Evolutionary conservation across 2,113 vertebrate species (phyloP), one percentile per base, ranked within the genome.

Genomic region (Grantiella picta): DNA sequence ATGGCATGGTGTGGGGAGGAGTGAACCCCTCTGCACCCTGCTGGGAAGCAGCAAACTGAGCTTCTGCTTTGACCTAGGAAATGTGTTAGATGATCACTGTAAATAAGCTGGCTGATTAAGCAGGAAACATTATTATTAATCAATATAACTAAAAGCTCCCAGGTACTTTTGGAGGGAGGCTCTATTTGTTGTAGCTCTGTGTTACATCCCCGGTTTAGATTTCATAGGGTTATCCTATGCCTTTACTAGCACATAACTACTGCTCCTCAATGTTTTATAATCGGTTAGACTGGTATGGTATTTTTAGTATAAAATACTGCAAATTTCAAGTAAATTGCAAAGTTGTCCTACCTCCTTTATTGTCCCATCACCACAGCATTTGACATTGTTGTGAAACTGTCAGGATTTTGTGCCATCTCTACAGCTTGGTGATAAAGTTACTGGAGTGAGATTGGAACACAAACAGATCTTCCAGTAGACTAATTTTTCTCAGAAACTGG

Each of bases 21-120:
- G 7, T 1, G 5, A 57, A 56, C 2, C 15, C 15, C 15, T 65
- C 2, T 21, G 27, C 33, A 24, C 20, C 5, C 27, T 66, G 56
- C 52, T 59, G 24, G 23, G 36, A 29, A 80, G 18, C 2, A 11
- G 18, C 50, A 66, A 3, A 3, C 10, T 53, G 52, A 22, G 8
- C 28, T 83, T 56, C 33, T 60, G 27, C 29, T 27, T 61, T 75
- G 68, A 57, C 33, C 64, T 64, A 3, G 2, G 1, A 80, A 77
- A 69, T 0, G 0, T 59, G 27, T 54, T 38, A 68, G 22, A 54
- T 4, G 61, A 10, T 36, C 75, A 72, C 18, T 15, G 8, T 2
- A 2, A 92, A 80, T 44, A 89, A 86, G 40, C 20, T 22, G 40
- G 18, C 15, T 53, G 31, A 45, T 60, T n/a, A 52, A 21, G 18